These are phyloP conservation scores for Borostomias antarcticus DNA, from an alignment of 2,797 vertebrate genomes.

Conservation along the genomic window DNA sequence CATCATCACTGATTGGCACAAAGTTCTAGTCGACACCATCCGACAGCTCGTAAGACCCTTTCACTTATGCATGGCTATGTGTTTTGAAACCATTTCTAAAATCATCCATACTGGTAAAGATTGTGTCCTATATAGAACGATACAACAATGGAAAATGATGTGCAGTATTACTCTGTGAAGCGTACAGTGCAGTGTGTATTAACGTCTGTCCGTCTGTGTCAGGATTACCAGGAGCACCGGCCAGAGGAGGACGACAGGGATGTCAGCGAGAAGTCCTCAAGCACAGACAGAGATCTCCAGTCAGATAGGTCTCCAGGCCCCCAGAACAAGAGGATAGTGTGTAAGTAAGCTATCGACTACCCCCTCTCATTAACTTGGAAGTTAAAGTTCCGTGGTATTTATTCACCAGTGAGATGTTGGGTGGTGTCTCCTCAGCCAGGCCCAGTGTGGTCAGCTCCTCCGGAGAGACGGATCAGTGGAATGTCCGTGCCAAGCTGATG, in stretches of 20 bases:
- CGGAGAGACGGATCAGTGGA: constrained; percentile 79
- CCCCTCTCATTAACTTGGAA: neutral
- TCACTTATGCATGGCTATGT: neutral
- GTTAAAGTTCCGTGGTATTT: no score
- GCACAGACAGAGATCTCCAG: constrained; percentile 66
- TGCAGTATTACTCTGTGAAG: neutral
- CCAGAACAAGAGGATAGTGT: constrained; percentile 55
- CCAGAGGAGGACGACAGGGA: constrained; percentile 71
- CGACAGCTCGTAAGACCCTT: constrained; percentile 76
- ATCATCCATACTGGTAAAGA: neutral
- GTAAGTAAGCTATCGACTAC: constrained; percentile 29
- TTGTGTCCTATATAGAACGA: no score
- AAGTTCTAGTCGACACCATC: constrained; percentile 85
- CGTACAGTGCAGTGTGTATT: neutral
- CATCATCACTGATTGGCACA: constrained; percentile 89
- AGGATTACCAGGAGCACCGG: constrained; percentile 72
- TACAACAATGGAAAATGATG: no score
- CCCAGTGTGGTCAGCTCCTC: constrained; percentile 34
- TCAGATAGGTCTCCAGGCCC: constrained; percentile 59
- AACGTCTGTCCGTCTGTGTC: constrained; percentile 10
- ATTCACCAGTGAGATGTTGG: no score
- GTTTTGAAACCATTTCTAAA: neutral
- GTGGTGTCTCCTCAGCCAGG: constrained; percentile 35
- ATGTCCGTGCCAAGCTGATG: constrained; percentile 86
- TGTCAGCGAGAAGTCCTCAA: constrained; percentile 75